Evolutionary conservation across 2,797 vertebrate genomes (phyloP), one percentile per base, ranked within the genome.

Genomic region (Danionella dracula): DNA sequence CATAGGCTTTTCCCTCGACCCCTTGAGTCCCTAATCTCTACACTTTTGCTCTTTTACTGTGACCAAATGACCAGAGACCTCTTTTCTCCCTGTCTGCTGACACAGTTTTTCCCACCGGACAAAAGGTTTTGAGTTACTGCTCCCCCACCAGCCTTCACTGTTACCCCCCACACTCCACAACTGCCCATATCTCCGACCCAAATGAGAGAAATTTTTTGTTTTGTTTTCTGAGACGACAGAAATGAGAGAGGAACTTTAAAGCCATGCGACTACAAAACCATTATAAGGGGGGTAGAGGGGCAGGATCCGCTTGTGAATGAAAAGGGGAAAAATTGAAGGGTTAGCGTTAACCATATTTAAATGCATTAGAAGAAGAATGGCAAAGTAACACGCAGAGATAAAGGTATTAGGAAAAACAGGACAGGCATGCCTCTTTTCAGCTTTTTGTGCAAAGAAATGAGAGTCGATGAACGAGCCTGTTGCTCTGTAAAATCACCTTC

Each of bases 1-100:
- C 92, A 93, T 90, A 92, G 85, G 80, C 88, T 90, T 85, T 84
- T 84, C 75, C 71, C 83, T 64, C 78, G 80, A 91, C 83, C 81
- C 74, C 79, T 76, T 50, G 50, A 1, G 0, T 80, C 76, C 79
- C 81, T 86, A 82, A 80, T 85, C 85, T 86, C 80, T 83, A 81
- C 83, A 82, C 80, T 79, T 81, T 68, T 56, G 59, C 70, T 74
- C 77, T 82, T 85, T 76, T 79, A 80, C 86, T 3, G 16, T 29
- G 68, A 82, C 51, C 80, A 86, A 87, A 87, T 80, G 80, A 83
- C 83, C 54, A 32, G 66, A 69, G 57, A 27, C 79, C 50, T 72
- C 70, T 83, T 78, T 76, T 77, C 81, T 76, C 8, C 2, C 82
- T 76, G 73, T 71, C 60, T 76, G 76, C 86, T 85, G 83, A 83